Evolutionary conservation across 2,888 invertebrate genomes (phyloP).

Genomic region (Aphrophora alni): DNA sequence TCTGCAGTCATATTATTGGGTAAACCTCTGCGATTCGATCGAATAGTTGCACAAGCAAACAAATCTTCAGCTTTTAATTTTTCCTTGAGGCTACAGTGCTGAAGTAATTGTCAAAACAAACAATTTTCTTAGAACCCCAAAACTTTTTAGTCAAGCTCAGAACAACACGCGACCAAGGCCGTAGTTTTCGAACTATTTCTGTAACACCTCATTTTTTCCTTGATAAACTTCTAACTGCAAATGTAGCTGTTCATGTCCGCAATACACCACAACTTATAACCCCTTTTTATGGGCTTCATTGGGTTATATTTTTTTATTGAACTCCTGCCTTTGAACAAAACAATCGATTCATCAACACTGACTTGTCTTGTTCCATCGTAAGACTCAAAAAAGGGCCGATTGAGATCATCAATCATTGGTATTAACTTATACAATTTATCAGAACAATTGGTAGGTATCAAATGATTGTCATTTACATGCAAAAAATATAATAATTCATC

Average conservation of each 20-base stretch:
- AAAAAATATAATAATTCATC: neutral
- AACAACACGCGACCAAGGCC: neutral
- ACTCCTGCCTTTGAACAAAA: no score
- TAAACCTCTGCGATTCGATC: neutral
- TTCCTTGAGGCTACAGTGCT: neutral
- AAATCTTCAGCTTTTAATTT: neutral
- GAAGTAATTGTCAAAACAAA: neutral
- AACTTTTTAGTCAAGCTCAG: neutral
- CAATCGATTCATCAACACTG: neutral
- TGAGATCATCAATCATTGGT: neutral
- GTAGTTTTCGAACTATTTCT: neutral
- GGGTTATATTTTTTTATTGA: neutral
- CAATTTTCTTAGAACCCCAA: neutral
- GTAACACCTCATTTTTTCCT: neutral
- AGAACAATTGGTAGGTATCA: neutral
- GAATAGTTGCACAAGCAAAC: no score
- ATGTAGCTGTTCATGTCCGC: neutral
- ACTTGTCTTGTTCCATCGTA: neutral
- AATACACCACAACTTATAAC: conserved; percentile 1
- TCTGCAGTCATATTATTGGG: neutral
- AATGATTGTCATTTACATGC: neutral
- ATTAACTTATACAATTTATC: neutral
- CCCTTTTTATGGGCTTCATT: neutral
- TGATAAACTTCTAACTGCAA: neutral
- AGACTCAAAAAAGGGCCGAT: neutral